A percentile compares a stretch with the other conserved stretches of the same genome.
These are phyloP conservation scores for Gopherus flavomarginatus DNA, from an alignment of 2,113 vertebrate species.

Conservation along the genomic window DNA sequence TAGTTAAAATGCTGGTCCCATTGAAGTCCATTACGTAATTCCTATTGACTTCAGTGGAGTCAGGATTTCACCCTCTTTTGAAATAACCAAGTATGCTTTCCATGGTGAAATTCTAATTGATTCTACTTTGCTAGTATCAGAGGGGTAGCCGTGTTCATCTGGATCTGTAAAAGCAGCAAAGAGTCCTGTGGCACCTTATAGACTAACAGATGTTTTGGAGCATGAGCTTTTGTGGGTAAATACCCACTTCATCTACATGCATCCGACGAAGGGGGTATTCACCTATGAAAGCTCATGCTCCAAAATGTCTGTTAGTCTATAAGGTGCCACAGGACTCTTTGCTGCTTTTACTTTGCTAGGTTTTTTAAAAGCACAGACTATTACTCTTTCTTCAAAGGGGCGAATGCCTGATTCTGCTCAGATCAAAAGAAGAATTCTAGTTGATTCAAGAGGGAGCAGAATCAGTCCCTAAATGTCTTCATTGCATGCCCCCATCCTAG, in stretches of 20 bases:
- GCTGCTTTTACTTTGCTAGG: not conserved
- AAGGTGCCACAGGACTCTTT: too few relatives aligned
- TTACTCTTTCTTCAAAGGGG: not conserved
- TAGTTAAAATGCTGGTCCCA: not conserved
- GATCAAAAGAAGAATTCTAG: not conserved
- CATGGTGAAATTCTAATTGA: not conserved
- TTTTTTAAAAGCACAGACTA: not conserved
- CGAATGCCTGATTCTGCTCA: not conserved
- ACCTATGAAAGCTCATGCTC: too few relatives aligned
- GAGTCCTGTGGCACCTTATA: too few relatives aligned
- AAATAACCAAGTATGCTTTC: not conserved
- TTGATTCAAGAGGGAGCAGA: not conserved
- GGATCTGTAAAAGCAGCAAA: too few relatives aligned
- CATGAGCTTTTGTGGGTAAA: too few relatives aligned
- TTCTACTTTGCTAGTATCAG: not conserved
- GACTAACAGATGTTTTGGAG: too few relatives aligned
- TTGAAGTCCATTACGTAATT: not conserved
- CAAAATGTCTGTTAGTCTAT: too few relatives aligned
- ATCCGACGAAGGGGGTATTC: too few relatives aligned
- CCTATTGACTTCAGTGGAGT: not conserved
- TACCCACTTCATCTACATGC: too few relatives aligned
- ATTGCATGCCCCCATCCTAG: not conserved
- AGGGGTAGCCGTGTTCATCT: too few relatives aligned
- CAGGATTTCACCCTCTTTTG: not conserved
- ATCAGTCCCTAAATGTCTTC: fast-evolving